phyloP scores from a whole-genome alignment of 1,140 invertebrate genomes.

The Popillia japonica region DNA sequence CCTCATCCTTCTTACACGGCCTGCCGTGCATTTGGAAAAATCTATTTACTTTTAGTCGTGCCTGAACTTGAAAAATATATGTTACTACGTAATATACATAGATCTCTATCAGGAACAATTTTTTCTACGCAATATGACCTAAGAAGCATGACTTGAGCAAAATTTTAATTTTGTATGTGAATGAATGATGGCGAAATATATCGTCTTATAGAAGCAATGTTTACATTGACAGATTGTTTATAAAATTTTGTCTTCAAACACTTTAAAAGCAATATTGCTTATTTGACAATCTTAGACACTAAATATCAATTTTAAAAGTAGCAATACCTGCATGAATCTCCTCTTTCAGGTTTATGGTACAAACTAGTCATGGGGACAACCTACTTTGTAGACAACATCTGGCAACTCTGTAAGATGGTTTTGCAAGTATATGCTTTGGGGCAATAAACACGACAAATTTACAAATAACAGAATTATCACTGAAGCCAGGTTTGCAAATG shows the following conservation, averaged over 20 bases:
- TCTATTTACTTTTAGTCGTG: background rate
- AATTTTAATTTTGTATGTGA: background rate
- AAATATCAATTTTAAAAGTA: too few relatives aligned
- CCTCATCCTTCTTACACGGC: background rate
- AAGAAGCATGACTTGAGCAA: background rate
- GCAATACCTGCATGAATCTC: too few relatives aligned
- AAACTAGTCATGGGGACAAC: too few relatives aligned
- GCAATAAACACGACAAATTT: too few relatives aligned
- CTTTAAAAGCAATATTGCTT: too few relatives aligned
- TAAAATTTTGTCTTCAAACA: background rate
- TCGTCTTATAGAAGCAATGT: background rate
- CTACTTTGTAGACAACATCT: too few relatives aligned
- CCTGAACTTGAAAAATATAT: conserved; percentile 13
- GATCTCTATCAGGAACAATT: background rate
- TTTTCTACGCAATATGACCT: background rate
- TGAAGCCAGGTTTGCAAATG: too few relatives aligned
- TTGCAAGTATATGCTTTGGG: too few relatives aligned
- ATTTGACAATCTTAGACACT: too few relatives aligned
- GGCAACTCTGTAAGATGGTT: too few relatives aligned
- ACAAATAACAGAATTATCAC: too few relatives aligned
- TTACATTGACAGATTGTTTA: background rate
- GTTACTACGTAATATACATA: background rate
- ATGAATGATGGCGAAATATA: background rate
- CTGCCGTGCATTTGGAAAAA: background rate
- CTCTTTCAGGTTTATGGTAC: too few relatives aligned